Conservation (phyloP, 2,113 vertebrate genomes). For the Grammomys surdaster region DNA sequence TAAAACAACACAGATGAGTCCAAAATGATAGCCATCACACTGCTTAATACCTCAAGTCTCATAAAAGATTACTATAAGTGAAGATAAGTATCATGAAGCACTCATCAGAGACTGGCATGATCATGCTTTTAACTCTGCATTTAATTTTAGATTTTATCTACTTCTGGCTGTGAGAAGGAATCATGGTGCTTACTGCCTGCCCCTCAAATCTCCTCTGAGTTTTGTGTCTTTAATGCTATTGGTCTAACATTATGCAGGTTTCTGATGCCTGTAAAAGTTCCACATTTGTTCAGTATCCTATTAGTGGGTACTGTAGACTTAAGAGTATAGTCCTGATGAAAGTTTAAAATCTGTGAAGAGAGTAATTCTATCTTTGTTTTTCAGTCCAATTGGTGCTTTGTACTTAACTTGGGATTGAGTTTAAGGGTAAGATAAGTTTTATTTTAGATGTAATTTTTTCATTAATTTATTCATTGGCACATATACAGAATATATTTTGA, state of each 20-base stretch:
- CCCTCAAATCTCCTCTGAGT: background rate
- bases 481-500: background rate
- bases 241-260: background rate
- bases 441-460: background rate
- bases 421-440: background rate
- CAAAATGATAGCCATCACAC: constrained; percentile 22
- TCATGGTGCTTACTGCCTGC: background rate
- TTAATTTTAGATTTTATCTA: constrained; percentile 4
- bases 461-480: background rate
- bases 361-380: background rate
- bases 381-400: background rate
- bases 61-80: background rate
- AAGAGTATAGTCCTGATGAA: background rate
- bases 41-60: background rate
- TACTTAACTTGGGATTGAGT: background rate
- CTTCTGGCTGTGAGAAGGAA: background rate
- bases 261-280: background rate
- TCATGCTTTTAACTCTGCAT: background rate
- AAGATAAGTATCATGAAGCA: background rate
- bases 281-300: background rate
- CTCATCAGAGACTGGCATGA: background rate
- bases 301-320: background rate
- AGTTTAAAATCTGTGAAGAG: background rate
- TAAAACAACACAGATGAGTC: background rate
- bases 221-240: background rate